Evolutionary conservation across 2,888 invertebrate genomes (phyloP).

Genomic region (Abscondita cerata): DNA sequence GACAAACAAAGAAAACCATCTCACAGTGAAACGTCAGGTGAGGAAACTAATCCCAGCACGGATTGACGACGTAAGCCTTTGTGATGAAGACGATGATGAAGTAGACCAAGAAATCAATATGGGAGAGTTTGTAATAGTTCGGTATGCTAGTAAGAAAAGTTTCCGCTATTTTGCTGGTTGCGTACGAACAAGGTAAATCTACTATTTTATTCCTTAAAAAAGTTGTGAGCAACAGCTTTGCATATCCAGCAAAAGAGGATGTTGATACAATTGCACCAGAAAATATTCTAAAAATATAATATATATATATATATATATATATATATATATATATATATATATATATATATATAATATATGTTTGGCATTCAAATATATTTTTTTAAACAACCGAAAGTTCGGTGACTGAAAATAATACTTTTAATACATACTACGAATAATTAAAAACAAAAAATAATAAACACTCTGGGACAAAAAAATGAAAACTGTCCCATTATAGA

Average conservation of each 20-base stretch:
- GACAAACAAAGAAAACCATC: neutral
- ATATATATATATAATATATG: too few relatives aligned
- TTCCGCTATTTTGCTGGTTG: neutral
- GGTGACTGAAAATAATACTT: neutral
- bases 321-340: too few relatives aligned
- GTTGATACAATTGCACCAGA: conserved; percentile 1
- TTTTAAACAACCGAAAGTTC: conserved; percentile 1
- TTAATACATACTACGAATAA: neutral
- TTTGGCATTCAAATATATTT: neutral
- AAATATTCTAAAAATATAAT: conserved; percentile 2
- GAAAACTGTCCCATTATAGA: neutral
- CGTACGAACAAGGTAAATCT: neutral
- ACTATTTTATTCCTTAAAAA: neutral
- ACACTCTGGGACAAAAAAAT: conserved; percentile 2
- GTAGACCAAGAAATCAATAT: too few relatives aligned
- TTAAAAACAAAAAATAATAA: neutral
- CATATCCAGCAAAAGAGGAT: neutral
- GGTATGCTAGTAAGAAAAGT: neutral
- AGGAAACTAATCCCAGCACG: neutral
- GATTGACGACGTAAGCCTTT: neutral
- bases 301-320: too few relatives aligned
- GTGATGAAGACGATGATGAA: neutral
- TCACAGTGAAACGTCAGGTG: neutral
- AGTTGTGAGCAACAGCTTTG: neutral
- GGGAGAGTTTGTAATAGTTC: neutral